Evolutionary conservation across 2,113 vertebrate species (phyloP).

Genomic region (Ursus arctos): DNA sequence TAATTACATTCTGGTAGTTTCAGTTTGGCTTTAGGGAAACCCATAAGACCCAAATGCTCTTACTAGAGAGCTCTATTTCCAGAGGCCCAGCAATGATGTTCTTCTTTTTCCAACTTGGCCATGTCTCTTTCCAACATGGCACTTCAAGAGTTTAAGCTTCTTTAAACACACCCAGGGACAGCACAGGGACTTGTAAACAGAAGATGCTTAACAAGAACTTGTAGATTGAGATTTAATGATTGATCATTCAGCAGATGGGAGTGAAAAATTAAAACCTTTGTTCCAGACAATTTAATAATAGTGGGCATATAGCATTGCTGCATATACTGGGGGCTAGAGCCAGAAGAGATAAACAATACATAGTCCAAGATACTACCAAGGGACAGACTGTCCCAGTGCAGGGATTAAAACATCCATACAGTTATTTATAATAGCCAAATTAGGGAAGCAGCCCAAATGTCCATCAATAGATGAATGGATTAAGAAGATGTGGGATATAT

Average conservation of each 20-base stretch:
- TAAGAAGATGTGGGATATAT: background rate
- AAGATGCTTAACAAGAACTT: background rate
- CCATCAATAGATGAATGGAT: background rate
- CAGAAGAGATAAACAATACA: background rate
- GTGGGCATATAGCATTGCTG: background rate
- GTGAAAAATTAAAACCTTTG: constrained; percentile 1
- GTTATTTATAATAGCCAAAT: background rate
- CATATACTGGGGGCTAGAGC: background rate
- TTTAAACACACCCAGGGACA: background rate
- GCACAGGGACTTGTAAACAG: constrained; percentile 8
- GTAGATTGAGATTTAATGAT: background rate
- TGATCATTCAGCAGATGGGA: background rate
- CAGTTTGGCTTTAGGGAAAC: background rate
- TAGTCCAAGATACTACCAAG: background rate
- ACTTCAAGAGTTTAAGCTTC: background rate
- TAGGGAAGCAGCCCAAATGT: background rate
- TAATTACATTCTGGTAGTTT: background rate
- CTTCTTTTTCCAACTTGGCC: background rate
- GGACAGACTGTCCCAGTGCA: background rate
- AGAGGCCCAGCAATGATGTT: background rate
- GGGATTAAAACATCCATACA: constrained; percentile 4
- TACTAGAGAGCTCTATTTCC: background rate
- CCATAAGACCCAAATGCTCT: background rate
- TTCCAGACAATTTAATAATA: background rate
- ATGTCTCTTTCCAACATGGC: background rate